A percentile compares a stretch with the other conserved stretches of the same genome.
Evolutionary conservation across 1,140 invertebrate genomes (phyloP).

Genomic region (Gonatopus flavifemur): DNA sequence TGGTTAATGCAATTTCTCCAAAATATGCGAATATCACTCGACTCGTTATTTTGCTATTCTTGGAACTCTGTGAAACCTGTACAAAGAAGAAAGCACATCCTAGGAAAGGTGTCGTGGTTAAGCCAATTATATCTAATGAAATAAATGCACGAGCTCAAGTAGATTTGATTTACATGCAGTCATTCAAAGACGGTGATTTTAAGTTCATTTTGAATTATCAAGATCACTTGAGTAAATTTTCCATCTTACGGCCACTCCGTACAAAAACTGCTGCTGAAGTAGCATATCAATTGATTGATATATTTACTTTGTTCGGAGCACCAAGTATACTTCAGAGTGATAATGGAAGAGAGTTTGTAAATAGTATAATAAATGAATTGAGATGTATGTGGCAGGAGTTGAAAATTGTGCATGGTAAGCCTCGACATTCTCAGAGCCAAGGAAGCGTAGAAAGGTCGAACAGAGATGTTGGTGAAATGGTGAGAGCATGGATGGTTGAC

Average conservation of each 20-base stretch:
- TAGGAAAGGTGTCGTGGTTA: conserved; percentile 38
- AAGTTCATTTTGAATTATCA: conserved; percentile 56
- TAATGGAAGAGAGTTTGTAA: conserved; percentile 42
- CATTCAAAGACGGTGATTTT: conserved; percentile 39
- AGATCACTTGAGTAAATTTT: conserved; percentile 57
- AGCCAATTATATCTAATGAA: conserved; percentile 39
- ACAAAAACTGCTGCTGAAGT: conserved; percentile 35
- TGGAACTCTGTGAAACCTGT: conserved; percentile 27
- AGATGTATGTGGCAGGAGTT: conserved; percentile 44
- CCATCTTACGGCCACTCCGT: conserved; percentile 33
- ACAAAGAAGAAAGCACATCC: conserved; percentile 22
- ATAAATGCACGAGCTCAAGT: conserved; percentile 52
- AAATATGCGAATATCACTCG: conserved; percentile 32
- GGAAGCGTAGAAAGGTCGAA: conserved; percentile 43
- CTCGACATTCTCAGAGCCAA: conserved; percentile 39
- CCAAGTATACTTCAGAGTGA: conserved; percentile 39
- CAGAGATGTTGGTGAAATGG: conserved; percentile 48
- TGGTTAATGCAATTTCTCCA: conserved; percentile 24
- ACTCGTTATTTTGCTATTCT: conserved; percentile 36
- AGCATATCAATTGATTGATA: conserved; percentile 24
- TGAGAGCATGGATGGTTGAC: conserved; percentile 38
- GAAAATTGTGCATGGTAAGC: conserved; percentile 44
- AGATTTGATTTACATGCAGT: conserved; percentile 56
- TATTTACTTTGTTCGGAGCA: conserved; percentile 43
- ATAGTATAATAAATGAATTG: conserved; percentile 37